Conservation (phyloP, 2,888 invertebrate genomes). For the Gonocerus acuteangulatus region DNA sequence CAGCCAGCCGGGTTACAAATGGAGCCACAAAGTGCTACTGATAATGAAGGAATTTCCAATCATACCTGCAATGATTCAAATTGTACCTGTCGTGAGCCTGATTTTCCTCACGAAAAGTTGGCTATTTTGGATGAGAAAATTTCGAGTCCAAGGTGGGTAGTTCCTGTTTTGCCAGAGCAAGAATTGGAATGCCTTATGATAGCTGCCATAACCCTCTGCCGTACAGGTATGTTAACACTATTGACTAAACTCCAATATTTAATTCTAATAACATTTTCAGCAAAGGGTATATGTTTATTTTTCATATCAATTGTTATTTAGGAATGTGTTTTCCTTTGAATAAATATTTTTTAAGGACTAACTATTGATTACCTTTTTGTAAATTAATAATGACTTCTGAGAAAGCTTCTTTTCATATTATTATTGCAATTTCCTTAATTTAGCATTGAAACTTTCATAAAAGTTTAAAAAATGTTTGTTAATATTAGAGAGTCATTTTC, state of each 20-base stretch:
- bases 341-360: constrained; percentile 8
- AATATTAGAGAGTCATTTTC: no score
- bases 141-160: constrained; percentile 92
- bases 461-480: no score
- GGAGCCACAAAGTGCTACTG: constrained; percentile 16
- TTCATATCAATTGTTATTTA: no score
- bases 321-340: not conserved
- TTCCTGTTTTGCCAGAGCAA: constrained; percentile 92
- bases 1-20: constrained; percentile 20
- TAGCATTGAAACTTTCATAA: no score
- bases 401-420: no score
- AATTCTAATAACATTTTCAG: no score
- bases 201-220: constrained; percentile 79
- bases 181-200: constrained; percentile 86
- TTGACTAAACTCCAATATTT: no score
- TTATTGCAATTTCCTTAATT: no score
- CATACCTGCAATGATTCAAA: constrained; percentile 33
- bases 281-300: no score
- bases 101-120: constrained; percentile 81
- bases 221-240: constrained; percentile 62
- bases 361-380: no score
- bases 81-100: constrained; percentile 45
- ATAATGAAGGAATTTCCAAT: constrained; percentile 15
- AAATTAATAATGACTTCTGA: no score
- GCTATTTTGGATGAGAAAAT: constrained; percentile 90